Conservation (phyloP, 2,797 vertebrate genomes). For the Pteropus rufus region DNA sequence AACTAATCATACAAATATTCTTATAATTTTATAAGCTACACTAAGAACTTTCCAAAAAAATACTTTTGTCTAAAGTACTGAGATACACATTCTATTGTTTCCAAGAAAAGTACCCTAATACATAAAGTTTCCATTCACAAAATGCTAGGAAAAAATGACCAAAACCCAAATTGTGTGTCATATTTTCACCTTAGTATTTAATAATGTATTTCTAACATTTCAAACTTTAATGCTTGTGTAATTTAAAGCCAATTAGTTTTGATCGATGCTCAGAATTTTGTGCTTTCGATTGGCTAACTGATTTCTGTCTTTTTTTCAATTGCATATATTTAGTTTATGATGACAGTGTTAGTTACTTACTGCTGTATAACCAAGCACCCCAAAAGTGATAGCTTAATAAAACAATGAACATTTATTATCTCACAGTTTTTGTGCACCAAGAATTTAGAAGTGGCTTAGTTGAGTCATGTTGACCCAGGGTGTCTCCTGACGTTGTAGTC, state of each 20-base stretch:
- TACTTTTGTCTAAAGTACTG: not conserved
- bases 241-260: not conserved
- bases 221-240: not conserved
- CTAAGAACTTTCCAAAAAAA: not conserved
- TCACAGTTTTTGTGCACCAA: not conserved
- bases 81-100: not conserved
- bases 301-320: not conserved
- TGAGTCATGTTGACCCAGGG: not conserved
- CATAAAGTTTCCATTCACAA: not conserved
- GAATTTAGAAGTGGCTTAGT: not conserved
- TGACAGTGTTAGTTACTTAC: not conserved
- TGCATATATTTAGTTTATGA: not conserved
- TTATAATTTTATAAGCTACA: not conserved
- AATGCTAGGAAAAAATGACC: not conserved
- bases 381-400: not conserved
- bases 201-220: not conserved
- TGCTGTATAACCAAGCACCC: not conserved
- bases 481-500: not conserved
- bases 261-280: not conserved
- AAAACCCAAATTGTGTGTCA: not conserved
- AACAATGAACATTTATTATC: not conserved
- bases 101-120: not conserved
- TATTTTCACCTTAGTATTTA: constrained; percentile 3
- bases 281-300: not conserved
- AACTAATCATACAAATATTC: not conserved